These are phyloP conservation scores for Pseudorhiza aurosa DNA, from an alignment of 30 jellyfish, hydroid and myxozoan species.

Conservation along the genomic window DNA sequence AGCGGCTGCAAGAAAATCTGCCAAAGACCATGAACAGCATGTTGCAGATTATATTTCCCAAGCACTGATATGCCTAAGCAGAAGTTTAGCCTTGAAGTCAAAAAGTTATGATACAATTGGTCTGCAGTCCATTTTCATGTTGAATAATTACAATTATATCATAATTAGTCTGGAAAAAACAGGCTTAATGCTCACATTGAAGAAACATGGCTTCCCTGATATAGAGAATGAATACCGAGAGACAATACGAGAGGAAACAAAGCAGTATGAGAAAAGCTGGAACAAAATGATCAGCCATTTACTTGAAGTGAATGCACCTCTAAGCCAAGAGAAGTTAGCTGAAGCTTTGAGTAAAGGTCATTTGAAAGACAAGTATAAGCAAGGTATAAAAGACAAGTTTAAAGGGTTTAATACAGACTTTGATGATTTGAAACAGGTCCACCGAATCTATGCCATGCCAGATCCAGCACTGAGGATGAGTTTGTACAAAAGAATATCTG, in stretches of 20 bases:
- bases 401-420: constrained; percentile 97
- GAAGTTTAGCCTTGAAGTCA: constrained; percentile 74
- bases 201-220: constrained; percentile 74
- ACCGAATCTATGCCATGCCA: constrained; percentile 89
- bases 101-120: constrained; percentile 82
- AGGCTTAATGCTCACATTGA: constrained; percentile 74
- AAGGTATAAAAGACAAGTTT: constrained; percentile 93
- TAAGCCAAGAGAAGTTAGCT: constrained; percentile 70
- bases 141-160: constrained; percentile 88
- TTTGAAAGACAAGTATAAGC: constrained; percentile 92
- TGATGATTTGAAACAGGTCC: constrained; percentile 91
- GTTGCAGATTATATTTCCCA: constrained; percentile 59
- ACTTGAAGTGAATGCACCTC: constrained; percentile 75
- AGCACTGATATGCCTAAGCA: constrained; percentile 67
- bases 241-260: constrained; percentile 76
- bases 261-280: constrained; percentile 87
- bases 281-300: constrained; percentile 78
- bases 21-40: constrained; percentile 19
- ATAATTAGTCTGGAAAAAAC: constrained; percentile 86
- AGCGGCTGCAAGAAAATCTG: background rate
- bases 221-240: constrained; percentile 85
- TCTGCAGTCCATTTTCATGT: constrained; percentile 87
- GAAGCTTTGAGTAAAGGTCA: constrained; percentile 92
- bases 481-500: constrained; percentile 62
- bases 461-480: constrained; percentile 66